Evolutionary conservation across 2,888 invertebrate genomes (phyloP).

Genomic region (Oscheius sp.): DNA sequence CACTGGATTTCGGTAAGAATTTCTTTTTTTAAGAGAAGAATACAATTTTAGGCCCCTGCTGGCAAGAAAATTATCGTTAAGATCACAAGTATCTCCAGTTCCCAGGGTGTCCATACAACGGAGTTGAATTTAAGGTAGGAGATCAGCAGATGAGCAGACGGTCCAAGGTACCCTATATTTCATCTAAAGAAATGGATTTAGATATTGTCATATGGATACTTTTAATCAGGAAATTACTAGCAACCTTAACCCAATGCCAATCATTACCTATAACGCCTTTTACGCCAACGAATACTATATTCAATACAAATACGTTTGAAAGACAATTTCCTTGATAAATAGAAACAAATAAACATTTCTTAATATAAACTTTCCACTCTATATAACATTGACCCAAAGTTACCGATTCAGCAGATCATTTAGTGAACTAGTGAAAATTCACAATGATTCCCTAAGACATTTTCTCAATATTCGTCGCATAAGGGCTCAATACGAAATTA

Average conservation of each 20-base stretch:
- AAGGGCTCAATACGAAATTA: no score
- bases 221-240: conserved; percentile 14
- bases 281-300: conserved; percentile 4
- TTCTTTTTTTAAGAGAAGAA: not conserved
- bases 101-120: conserved; percentile 43
- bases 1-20: conserved; percentile 13
- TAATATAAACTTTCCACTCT: no score
- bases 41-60: conserved; percentile 34
- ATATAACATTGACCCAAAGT: no score
- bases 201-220: conserved; percentile 8
- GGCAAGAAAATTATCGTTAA: conserved; percentile 39
- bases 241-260: conserved; percentile 24
- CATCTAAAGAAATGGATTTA: not conserved
- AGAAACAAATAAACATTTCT: no score
- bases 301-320: conserved; percentile 2
- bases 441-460: no score
- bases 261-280: conserved; percentile 19
- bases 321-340: no score
- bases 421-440: no score
- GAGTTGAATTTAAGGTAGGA: conserved; percentile 33
- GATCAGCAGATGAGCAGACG: conserved; percentile 8
- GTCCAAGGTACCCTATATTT: not conserved
- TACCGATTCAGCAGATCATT: no score
- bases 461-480: no score
- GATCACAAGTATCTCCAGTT: conserved; percentile 33